Conservation (phyloP, 2,113 vertebrate genomes). For the Phaethornis superciliosus region DNA sequence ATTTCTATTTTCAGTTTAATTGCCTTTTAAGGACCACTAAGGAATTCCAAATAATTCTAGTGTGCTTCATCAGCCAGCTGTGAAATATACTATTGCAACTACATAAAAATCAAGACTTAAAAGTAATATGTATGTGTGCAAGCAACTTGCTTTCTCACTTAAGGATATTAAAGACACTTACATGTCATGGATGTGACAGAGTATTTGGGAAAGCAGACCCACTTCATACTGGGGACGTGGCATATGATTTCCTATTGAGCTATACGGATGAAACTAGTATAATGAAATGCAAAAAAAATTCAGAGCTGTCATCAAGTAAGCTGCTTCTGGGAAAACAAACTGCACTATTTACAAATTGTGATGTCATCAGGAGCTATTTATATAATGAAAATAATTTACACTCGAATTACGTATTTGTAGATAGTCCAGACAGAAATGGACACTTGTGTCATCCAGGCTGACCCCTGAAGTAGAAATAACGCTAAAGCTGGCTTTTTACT, state of each 20-base stretch:
- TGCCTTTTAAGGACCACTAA: conserved; percentile 64
- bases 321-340: conserved; percentile 59
- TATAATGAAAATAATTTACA: conserved; percentile 66
- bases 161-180: conserved; percentile 43
- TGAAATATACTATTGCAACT: conserved; percentile 21
- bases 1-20: conserved; percentile 59
- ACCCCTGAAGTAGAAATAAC: conserved; percentile 35
- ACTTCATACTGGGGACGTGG: not conserved
- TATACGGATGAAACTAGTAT: conserved; percentile 21
- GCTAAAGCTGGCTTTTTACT: conserved; percentile 44
- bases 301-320: conserved; percentile 36
- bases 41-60: conserved; percentile 62
- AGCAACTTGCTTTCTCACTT: not conserved
- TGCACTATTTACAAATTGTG: conserved; percentile 61
- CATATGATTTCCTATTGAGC: conserved; percentile 23
- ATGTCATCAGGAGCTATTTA: conserved; percentile 70
- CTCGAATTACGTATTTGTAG: conserved; percentile 62
- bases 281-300: conserved; percentile 49
- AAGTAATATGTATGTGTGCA: conserved; percentile 11
- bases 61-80: conserved; percentile 59
- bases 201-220: conserved; percentile 22
- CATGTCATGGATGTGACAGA: not conserved
- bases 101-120: conserved; percentile 49
- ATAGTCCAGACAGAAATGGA: conserved; percentile 33
- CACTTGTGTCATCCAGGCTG: conserved; percentile 36